Percentiles rank a stretch among this genome's conserved stretches.
Evolutionary conservation across 2,888 invertebrate species (phyloP).

Genomic region (Oegoconia quadripuncta): DNA sequence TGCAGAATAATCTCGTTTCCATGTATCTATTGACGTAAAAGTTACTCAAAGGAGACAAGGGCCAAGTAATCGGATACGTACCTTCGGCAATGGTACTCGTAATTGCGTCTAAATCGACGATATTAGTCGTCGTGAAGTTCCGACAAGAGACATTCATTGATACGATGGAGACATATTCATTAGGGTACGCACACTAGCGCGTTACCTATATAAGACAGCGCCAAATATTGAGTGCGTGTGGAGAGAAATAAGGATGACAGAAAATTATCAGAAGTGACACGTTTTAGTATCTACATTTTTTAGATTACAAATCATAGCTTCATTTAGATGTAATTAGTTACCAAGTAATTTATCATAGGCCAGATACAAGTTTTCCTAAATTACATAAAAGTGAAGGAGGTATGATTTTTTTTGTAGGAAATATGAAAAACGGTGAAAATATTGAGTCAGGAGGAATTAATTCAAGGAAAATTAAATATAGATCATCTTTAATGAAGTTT

Average conservation of each 20-base stretch:
- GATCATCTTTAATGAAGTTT: too few relatives aligned
- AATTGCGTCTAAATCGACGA: conserved; percentile 63
- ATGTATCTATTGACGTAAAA: not conserved
- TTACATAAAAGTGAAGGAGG: too few relatives aligned
- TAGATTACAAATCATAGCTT: too few relatives aligned
- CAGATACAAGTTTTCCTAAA: too few relatives aligned
- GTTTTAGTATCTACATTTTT: too few relatives aligned
- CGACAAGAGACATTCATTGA: conserved; percentile 50
- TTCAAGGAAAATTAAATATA: too few relatives aligned
- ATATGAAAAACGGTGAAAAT: too few relatives aligned
- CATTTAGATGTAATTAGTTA: too few relatives aligned
- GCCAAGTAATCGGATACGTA: conserved; percentile 54
- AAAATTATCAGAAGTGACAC: conserved; percentile 16
- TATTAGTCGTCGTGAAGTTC: conserved; percentile 51
- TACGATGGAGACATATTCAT: conserved; percentile 58
- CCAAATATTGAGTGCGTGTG: conserved; percentile 29
- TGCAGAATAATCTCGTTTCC: too few relatives aligned
- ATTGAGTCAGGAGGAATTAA: too few relatives aligned
- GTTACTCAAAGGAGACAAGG: conserved; percentile 26
- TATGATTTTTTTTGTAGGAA: too few relatives aligned
- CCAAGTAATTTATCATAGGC: too few relatives aligned
- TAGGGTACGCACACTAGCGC: conserved; percentile 43
- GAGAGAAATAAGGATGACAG: conserved; percentile 20
- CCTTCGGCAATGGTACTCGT: conserved; percentile 43
- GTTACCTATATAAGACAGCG: conserved; percentile 19